Evolutionary conservation across 2,113 vertebrate species (phyloP), one percentile per base, ranked within the genome.

Genomic region (Tretioscincus oriximinensis): DNA sequence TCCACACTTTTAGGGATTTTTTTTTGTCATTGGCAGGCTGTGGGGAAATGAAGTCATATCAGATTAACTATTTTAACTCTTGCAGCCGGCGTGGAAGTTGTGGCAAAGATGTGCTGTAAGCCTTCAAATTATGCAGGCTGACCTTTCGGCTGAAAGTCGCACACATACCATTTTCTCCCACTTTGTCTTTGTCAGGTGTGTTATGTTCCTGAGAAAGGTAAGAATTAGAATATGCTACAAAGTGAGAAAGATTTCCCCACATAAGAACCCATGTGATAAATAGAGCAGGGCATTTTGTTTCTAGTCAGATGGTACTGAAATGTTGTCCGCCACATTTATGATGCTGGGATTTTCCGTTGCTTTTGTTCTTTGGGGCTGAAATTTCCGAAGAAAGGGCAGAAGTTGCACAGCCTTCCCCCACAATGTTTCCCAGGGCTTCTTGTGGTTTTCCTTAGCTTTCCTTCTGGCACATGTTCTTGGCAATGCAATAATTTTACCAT

Each of bases 101-200:
- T 75, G 35, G 75, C 76, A 89, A 89, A 83, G 85, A 70, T 24
- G 88, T 66, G 77, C 78, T 82, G 68, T 41, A 82, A 83, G 11
- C 14, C n/a, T 81, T 51, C 80, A 83, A 24, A 71, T 84, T 88
- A 90, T 74, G 35, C 41, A 74, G 68, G 24, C 21, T 85, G 82
- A 80, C 76, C 81, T 89, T 85, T 83, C 87, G 85, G 61, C 67
- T 89, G 76, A 83, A 89, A 90, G 88, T 75, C 82, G 83, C 73
- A 82, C 77, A 51, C 64, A 83, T 80, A 51, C 66, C 20, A 61
- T n/a, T 64, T 73, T 68, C 78, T 75, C 31, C 72, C 61, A n/a
- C 79, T 74, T 72, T 78, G 28, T 79, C 61, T 76, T 82, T 22
- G 71, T 65, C 70, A 81, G 63, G 73, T 74, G 3, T 8, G 3